A percentile compares a stretch with the other conserved stretches of the same genome.
These are phyloP conservation scores for Bufotes viridis DNA, from an alignment of 2,797 vertebrate species.

Conservation along the genomic window DNA sequence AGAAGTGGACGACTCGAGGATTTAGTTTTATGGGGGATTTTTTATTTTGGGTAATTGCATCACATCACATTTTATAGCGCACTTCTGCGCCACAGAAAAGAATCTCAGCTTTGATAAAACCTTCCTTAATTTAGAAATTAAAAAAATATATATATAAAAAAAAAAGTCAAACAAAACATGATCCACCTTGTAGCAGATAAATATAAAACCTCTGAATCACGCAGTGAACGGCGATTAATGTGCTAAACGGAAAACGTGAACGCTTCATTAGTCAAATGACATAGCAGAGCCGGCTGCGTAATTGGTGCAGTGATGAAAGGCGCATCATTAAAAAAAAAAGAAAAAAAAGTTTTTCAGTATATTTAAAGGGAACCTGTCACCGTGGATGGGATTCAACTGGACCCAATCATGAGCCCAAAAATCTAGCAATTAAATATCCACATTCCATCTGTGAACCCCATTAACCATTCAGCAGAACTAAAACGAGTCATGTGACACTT, in stretches of 20 bases:
- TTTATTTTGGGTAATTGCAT: neutral
- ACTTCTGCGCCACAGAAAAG: too few relatives aligned
- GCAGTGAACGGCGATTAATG: neutral
- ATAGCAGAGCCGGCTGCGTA: neutral
- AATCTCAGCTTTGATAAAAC: too few relatives aligned
- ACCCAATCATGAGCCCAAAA: neutral
- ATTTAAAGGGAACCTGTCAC: neutral
- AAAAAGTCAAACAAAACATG: neutral
- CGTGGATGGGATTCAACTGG: neutral
- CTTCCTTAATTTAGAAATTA: too few relatives aligned
- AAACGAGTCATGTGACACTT: neutral
- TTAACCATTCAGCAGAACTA: neutral
- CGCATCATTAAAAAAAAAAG: neutral
- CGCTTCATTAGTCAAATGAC: neutral
- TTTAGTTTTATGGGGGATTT: neutral
- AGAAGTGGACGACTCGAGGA: neutral
- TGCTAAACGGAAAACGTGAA: too few relatives aligned
- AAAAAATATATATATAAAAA: neutral
- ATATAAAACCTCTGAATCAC: neutral
- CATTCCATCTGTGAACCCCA: neutral
- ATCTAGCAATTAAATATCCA: neutral
- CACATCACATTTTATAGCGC: too few relatives aligned
- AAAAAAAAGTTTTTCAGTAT: neutral
- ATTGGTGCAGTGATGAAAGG: neutral
- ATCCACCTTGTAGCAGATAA: neutral